These are phyloP conservation scores for Antennarius maculatus DNA, from an alignment of 2,797 vertebrate species.

Conservation along the genomic window DNA sequence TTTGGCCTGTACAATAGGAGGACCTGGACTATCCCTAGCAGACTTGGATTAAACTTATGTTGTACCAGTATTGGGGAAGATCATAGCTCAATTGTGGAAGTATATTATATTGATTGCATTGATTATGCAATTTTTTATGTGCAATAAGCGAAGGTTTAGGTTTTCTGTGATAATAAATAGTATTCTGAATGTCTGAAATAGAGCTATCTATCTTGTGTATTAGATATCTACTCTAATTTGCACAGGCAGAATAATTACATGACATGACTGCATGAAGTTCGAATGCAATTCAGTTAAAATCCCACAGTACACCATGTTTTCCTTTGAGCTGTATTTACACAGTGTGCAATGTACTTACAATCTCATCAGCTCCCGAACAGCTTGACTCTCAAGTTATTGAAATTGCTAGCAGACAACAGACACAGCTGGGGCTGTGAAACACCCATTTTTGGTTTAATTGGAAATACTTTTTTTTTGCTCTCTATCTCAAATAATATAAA, in stretches of 20 bases:
- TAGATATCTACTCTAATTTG: background rate
- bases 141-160: background rate
- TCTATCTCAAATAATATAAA: conserved; percentile 4
- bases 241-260: background rate
- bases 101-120: background rate
- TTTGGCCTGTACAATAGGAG: too few relatives aligned
- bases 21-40: too few relatives aligned
- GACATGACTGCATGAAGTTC: background rate
- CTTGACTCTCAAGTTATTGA: background rate
- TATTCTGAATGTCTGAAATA: too few relatives aligned
- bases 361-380: conserved; percentile 7
- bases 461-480: conserved; percentile 43
- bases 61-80: background rate
- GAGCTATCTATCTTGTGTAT: background rate
- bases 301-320: background rate
- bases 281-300: conserved; percentile 6
- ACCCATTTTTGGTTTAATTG: conserved; percentile 30
- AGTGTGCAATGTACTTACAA: background rate
- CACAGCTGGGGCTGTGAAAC: conserved; percentile 2
- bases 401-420: background rate
- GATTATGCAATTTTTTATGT: background rate
- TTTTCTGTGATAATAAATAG: background rate
- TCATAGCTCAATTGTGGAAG: background rate
- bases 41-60: too few relatives aligned
- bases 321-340: conserved; percentile 3